Percentiles rank a stretch among this genome's conserved stretches.
Evolutionary conservation across 2,888 invertebrate genomes (phyloP).

Genomic region (Trimorus sp.): DNA sequence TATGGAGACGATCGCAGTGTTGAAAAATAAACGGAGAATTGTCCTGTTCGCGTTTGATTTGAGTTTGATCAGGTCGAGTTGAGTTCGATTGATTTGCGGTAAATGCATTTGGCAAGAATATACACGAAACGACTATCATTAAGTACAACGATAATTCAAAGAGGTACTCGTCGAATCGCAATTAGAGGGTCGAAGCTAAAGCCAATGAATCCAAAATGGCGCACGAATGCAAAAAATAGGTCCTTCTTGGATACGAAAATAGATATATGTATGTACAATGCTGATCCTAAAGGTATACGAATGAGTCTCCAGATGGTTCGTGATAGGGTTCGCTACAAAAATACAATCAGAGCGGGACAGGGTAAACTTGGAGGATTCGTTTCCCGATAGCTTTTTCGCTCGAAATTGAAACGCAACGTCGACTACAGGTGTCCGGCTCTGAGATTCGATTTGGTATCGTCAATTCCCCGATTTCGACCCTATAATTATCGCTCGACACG

Average conservation of each 20-base stretch:
- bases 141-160: slow-evolving; percentile 53
- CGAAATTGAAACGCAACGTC: slow-evolving; percentile 22
- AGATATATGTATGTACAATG: slow-evolving; percentile 41
- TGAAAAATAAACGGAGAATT: slow-evolving; percentile 1
- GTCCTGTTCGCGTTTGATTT: slow-evolving; percentile 34
- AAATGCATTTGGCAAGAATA: slow-evolving; percentile 52
- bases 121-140: slow-evolving; percentile 40
- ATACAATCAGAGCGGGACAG: slow-evolving; percentile 44
- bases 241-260: slow-evolving; percentile 51
- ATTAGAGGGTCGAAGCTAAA: slow-evolving; percentile 42
- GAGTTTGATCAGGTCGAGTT: slow-evolving; percentile 34
- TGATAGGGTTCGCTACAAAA: slow-evolving; percentile 35
- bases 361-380: slow-evolving; percentile 5
- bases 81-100: slow-evolving; percentile 29
- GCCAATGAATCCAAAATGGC: slow-evolving; percentile 12
- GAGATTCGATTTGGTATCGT: slow-evolving; percentile 32
- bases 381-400: neutral
- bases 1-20: slow-evolving; percentile 21
- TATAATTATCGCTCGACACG: slow-evolving; percentile 41
- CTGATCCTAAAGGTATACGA: slow-evolving; percentile 10
- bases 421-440: slow-evolving; percentile 24
- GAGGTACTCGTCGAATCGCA: slow-evolving; percentile 22
- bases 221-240: slow-evolving; percentile 37
- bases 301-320: slow-evolving; percentile 12
- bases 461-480: slow-evolving; percentile 54